These are phyloP conservation scores for Dicyrtomina minuta DNA, from an alignment of 2,888 invertebrate genomes.

Conservation along the genomic window DNA sequence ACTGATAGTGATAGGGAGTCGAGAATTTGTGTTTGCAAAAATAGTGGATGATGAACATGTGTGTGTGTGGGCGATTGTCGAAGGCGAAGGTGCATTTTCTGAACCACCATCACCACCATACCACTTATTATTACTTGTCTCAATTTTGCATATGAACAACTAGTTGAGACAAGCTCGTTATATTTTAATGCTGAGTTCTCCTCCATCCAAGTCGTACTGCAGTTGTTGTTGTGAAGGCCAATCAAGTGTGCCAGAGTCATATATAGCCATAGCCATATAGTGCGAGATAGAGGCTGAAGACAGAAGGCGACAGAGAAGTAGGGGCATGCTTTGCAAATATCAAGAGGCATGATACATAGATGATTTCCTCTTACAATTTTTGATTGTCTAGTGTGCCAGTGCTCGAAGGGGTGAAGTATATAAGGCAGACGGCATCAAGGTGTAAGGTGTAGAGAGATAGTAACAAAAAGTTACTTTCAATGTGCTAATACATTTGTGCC, in stretches of 20 bases:
- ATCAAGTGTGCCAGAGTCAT: constrained; percentile 14
- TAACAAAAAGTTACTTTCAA: too few relatives aligned
- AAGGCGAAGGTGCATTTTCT: constrained; percentile 19
- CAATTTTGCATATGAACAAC: too few relatives aligned
- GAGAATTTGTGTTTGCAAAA: constrained; percentile 15
- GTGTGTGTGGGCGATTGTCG: constrained; percentile 9
- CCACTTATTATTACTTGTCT: not conserved
- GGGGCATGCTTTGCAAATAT: not conserved
- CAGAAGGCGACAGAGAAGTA: not conserved
- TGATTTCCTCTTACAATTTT: constrained; percentile 8
- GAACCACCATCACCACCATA: too few relatives aligned
- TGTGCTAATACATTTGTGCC: not conserved
- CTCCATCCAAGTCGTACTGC: too few relatives aligned
- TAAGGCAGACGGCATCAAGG: not conserved
- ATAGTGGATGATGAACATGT: constrained; percentile 1
- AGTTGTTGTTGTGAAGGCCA: constrained; percentile 20
- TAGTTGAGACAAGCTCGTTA: not conserved
- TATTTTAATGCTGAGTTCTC: too few relatives aligned
- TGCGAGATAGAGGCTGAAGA: not conserved
- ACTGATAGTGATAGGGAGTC: too few relatives aligned
- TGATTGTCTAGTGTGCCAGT: not conserved
- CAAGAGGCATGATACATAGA: constrained; percentile 9
- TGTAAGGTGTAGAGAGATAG: too few relatives aligned
- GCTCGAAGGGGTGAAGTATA: not conserved
- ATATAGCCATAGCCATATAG: not conserved